Evolutionary conservation across 2,888 invertebrate genomes (phyloP), one percentile per base, ranked within the genome.

Genomic region (Entomobrya proxima): DNA sequence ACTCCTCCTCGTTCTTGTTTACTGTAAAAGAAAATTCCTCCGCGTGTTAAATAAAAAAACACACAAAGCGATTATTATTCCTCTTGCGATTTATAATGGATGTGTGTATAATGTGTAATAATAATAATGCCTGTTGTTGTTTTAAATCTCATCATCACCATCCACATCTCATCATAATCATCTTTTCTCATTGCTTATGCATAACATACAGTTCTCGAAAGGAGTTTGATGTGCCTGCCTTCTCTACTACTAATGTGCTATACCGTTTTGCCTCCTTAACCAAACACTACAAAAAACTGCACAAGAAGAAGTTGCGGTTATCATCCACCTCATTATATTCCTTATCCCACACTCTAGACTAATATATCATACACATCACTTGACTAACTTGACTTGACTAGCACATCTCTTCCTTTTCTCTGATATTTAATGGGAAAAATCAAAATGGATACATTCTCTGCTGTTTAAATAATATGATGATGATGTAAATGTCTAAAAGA

Each of bases 131-230:
- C 24, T 58, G 30, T 61, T 75, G 75, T 75, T 67, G 44, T 79
- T 79, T 67, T 50, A 67, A 69, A 67, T 69, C 79, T 79, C 50
- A 30, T 69, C 77, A 61, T 47, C 24, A 27, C 21, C 37, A 15
- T 52, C 37, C 24, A 24, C 47, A 32, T 32, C 27, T 44, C 47
- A 64, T 2, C 27, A 44, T 44, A n/a, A n/a, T n/a, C 21, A 11
- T 35, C 55, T 40, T 47, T 30, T 30, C 80, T 80, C 80, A 72
- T 80, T 80, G 32, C n/a, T 80, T 80, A 80, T 72, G 80, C 52
- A 80, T 80, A 32, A 44, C 72, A 50, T 5, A 55, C n/a, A n/a
- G n/a, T n/a, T n/a, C n/a, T n/a, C n/a, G n/a, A n/a, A n/a, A n/a
- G n/a, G n/a, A n/a, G n/a, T n/a, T n/a, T n/a, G n/a, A n/a, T n/a